Percentiles rank a stretch among this genome's conserved stretches.
These are phyloP conservation scores for Drosophila maculinotata DNA, from an alignment of 2,888 invertebrate species.

Conservation along the genomic window DNA sequence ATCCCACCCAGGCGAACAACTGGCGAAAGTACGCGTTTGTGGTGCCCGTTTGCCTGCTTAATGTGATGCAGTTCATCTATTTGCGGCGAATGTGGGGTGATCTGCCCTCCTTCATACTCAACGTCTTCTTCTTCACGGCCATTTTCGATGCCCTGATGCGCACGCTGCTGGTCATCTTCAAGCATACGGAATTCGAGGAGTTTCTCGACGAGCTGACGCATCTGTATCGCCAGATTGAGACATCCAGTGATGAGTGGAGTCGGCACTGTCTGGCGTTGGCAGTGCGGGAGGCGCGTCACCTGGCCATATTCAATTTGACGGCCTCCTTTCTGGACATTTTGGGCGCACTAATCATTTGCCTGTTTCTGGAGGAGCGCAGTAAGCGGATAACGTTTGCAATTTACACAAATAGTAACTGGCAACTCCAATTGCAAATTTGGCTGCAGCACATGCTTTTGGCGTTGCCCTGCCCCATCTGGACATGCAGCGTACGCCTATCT, in stretches of 20 bases:
- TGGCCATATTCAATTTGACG: constrained; percentile 78
- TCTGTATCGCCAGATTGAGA: constrained; percentile 73
- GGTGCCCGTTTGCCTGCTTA: constrained; percentile 71
- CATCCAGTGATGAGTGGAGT: constrained; percentile 49
- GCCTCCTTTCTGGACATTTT: constrained; percentile 72
- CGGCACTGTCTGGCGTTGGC: constrained; percentile 56
- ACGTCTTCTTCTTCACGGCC: constrained; percentile 75
- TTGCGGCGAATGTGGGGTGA: constrained; percentile 76
- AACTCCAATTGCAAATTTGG: background rate
- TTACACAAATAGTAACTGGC: too few relatives aligned
- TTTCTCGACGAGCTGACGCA: constrained; percentile 67
- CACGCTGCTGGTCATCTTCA: constrained; percentile 73
- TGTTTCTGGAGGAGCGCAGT: constrained; percentile 70
- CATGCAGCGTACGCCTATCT: constrained; percentile 71
- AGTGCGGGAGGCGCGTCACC: constrained; percentile 63
- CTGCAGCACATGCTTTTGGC: constrained; percentile 79
- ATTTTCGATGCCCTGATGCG: constrained; percentile 80
- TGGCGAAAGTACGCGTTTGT: constrained; percentile 79
- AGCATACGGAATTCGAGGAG: constrained; percentile 73
- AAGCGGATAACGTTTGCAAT: constrained; percentile 13
- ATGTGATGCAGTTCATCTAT: constrained; percentile 77
- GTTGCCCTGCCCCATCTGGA: constrained; percentile 80
- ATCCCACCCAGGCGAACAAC: constrained; percentile 53
- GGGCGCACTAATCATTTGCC: constrained; percentile 70
- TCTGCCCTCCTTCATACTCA: constrained; percentile 75